Evolutionary conservation across 2,888 invertebrate genomes (phyloP), one percentile per base, ranked within the genome.

Genomic region (Ormia ochracea): DNA sequence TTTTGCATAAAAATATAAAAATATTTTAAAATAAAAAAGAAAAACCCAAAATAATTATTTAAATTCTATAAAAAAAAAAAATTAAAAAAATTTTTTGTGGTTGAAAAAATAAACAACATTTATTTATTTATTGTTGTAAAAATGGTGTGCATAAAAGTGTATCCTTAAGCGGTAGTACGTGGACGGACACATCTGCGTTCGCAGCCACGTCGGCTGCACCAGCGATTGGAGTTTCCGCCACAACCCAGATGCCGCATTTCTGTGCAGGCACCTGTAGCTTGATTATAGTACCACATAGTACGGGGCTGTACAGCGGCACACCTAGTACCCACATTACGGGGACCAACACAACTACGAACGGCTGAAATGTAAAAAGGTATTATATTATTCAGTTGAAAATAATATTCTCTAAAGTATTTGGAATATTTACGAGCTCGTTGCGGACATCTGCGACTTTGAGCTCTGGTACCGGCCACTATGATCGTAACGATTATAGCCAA

Each of bases 261-360:
- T 3, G 17, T 23, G 17, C 68, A 69, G 21, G 23, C 43, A 33
- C 68, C 45, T 6, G 5, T 58, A 0, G 21, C 17, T 10, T 33
- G 43, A 58, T 58, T 45, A 17, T 45, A 69, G n/a, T 69, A 58
- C 68, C 68, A 69, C 68, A 45, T 69, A n/a, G 4, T 45, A 7
- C 68, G 45, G 3, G 54, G 43, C 4, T 17, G 33, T 5, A 9
- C n/a, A 10, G 23, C 6, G 3, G 36, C 6, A 23, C 68, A 56
- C 0, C 14, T 9, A 0, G 17, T 4, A 9, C 68, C 68, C 10
- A 69, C 33, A 58, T 58, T 4, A 5, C 43, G 45, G 2, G 21
- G 23, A 17, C 56, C 68, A 12, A 26, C 33, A n/a, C 68, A 69
- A 2, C 23, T 36, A 0, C 45, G 7, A 23, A 26, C 31, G 45